Conservation (phyloP, 2,888 invertebrate species). For the Empis livida region DNA sequence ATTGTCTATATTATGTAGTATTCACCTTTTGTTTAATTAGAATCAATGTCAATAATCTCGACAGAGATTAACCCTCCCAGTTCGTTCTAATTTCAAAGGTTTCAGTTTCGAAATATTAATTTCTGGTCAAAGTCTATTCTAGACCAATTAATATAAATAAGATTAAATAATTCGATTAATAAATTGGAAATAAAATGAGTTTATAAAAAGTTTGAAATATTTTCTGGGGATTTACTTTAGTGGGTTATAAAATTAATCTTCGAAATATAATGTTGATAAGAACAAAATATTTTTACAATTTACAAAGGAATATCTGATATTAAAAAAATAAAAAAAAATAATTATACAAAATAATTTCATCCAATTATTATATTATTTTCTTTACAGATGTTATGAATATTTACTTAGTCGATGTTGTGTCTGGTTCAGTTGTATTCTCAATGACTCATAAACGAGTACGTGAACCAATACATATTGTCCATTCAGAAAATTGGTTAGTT, state of each 20-base stretch:
- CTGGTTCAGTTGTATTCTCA: slow-evolving; percentile 75
- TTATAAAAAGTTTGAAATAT: background rate
- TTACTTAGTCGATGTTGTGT: slow-evolving; percentile 76
- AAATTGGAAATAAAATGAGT: background rate
- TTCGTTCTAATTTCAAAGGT: too few relatives aligned
- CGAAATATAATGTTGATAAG: background rate
- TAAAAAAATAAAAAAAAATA: background rate
- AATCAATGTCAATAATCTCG: too few relatives aligned
- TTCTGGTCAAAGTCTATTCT: too few relatives aligned
- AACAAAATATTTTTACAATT: too few relatives aligned
- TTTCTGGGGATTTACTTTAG: slow-evolving; percentile 1
- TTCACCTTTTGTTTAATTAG: too few relatives aligned
- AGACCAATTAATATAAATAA: too few relatives aligned
- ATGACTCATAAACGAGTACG: slow-evolving; percentile 73
- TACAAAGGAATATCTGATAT: background rate
- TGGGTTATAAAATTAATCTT: background rate
- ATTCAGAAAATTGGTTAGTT: slow-evolving; percentile 94
- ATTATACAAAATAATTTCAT: too few relatives aligned
- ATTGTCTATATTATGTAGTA: too few relatives aligned
- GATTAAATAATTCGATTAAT: too few relatives aligned
- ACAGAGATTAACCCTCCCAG: too few relatives aligned
- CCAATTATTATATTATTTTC: background rate
- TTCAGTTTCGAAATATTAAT: too few relatives aligned
- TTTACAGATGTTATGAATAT: slow-evolving; percentile 63
- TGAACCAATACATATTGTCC: slow-evolving; percentile 78